Base-by-base conservation (phyloP, 2,113 vertebrate genomes). In the Scomber colias region DNA sequence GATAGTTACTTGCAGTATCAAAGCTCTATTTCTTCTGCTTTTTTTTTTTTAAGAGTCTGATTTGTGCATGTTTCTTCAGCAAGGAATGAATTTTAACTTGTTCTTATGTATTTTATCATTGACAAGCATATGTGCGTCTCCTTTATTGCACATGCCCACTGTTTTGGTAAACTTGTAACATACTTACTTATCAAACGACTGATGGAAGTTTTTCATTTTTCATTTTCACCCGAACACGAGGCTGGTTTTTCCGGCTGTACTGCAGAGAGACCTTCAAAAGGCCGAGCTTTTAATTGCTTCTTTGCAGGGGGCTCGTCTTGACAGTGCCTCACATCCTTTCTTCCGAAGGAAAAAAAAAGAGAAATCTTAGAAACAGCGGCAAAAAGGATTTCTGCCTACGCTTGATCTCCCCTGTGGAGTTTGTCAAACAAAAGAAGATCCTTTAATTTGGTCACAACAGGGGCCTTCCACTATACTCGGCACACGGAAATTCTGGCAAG, bases 251-350 rank as follows among this genome's bases (percentile, higher is more conserved):
- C 79, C 77, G 80, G 83, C 84, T 82, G 73, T 30, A 82, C 85
- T 65, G 86, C 77, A 45, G 87, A 81, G 84, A 92, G 89, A 93
- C 91, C 89, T 93, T 95, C 94, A 94, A 91, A 93, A 92, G 92
- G 85, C 92, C 78, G 68, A 86, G 87, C 89, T 94, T 94, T 94
- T 95, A 95, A 95, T 95, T 95, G 94, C 94, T 94, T 95, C 93
- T 87, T 93, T 82, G 90, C 91, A 86, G 94, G 93, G 92, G 93
- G 91, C 83, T 91, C 61, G 54, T 94, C 93, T 93, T 92, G 89
- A 93, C 92, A 89, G 90, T 77, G 90, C 83, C 87, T 88, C 85
- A 79, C 81, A 86, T 86, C 88, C 83, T 92, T 89, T 90, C 84
- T 87, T 87, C 80, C 56, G 17, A 21, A 57, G 59, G 56, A 77